Evolutionary conservation across 2,888 invertebrate species (phyloP).

Genomic region (Frankliniella intonsa): DNA sequence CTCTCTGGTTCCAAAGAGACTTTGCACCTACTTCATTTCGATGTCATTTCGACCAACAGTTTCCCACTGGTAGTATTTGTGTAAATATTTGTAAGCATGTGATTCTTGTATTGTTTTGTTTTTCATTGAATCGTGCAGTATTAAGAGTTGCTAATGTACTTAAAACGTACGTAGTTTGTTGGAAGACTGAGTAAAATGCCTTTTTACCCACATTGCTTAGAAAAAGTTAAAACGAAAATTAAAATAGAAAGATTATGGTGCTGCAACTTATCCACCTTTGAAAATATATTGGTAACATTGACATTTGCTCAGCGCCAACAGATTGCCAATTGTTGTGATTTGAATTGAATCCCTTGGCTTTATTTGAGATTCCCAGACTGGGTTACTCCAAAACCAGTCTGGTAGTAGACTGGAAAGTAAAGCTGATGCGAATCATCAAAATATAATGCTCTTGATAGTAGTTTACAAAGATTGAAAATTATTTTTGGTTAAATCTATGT

Average conservation of each 20-base stretch:
- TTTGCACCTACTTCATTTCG: not conserved
- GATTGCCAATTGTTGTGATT: conserved; percentile 14
- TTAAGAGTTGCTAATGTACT: not conserved
- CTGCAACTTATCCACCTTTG: no score
- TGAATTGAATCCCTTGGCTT: conserved; percentile 26
- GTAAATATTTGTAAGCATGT: conserved; percentile 9
- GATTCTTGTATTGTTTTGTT: conserved; percentile 12
- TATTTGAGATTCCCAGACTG: conserved; percentile 2
- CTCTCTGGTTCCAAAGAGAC: not conserved
- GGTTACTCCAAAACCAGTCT: not conserved
- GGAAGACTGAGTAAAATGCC: conserved; percentile 15
- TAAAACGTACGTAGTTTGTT: not conserved
- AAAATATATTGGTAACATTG: not conserved
- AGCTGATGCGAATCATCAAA: conserved; percentile 16
- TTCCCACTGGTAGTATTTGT: not conserved
- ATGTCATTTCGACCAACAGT: conserved; percentile 7
- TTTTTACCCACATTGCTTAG: no score
- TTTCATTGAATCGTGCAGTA: conserved; percentile 13
- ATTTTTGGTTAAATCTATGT: not conserved
- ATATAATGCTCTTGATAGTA: not conserved
- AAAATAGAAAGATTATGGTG: no score
- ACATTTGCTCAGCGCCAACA: not conserved
- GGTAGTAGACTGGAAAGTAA: not conserved
- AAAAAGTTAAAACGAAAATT: no score
- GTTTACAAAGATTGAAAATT: not conserved